phyloP scores from a whole-genome alignment of 2,113 vertebrate genomes.

The Hemichromis elongatus region DNA sequence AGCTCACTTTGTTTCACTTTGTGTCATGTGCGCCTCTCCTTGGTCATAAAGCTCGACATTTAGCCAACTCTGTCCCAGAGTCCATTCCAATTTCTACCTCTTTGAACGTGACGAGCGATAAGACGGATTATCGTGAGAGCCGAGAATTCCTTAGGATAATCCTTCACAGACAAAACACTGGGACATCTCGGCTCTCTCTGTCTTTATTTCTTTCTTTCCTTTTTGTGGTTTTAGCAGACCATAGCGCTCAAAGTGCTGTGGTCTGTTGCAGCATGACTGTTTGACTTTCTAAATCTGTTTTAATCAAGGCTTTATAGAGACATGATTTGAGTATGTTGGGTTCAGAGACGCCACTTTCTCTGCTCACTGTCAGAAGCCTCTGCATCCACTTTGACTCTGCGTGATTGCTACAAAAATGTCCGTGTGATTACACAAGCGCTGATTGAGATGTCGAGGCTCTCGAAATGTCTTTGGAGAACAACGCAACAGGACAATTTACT shows the following conservation, averaged over 20 bases:
- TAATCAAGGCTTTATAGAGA: slow-evolving; percentile 69
- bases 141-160: slow-evolving; percentile 60
- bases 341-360: slow-evolving; percentile 38
- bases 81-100: slow-evolving; percentile 58
- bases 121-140: slow-evolving; percentile 66
- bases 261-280: slow-evolving; percentile 32
- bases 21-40: slow-evolving; percentile 27
- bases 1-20: slow-evolving; percentile 64
- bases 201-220: background rate
- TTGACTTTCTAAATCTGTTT: slow-evolving; percentile 63
- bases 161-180: slow-evolving; percentile 66
- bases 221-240: background rate
- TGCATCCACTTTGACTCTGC: background rate
- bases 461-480: slow-evolving; percentile 32
- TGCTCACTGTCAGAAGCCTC: slow-evolving; percentile 17
- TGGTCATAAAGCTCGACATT: slow-evolving; percentile 52
- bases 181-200: slow-evolving; percentile 56
- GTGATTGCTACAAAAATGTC: slow-evolving; percentile 50
- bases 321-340: slow-evolving; percentile 56
- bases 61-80: slow-evolving; percentile 38
- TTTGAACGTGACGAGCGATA: slow-evolving; percentile 69
- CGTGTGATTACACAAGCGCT: slow-evolving; percentile 44
- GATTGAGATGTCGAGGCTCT: slow-evolving; percentile 33
- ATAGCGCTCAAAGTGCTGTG: slow-evolving; percentile 25
- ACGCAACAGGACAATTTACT: slow-evolving; percentile 28